Percentiles rank a stretch among this genome's conserved stretches.
phyloP scores from a whole-genome alignment of 2,797 vertebrate species.

The Dallia pectoralis region DNA sequence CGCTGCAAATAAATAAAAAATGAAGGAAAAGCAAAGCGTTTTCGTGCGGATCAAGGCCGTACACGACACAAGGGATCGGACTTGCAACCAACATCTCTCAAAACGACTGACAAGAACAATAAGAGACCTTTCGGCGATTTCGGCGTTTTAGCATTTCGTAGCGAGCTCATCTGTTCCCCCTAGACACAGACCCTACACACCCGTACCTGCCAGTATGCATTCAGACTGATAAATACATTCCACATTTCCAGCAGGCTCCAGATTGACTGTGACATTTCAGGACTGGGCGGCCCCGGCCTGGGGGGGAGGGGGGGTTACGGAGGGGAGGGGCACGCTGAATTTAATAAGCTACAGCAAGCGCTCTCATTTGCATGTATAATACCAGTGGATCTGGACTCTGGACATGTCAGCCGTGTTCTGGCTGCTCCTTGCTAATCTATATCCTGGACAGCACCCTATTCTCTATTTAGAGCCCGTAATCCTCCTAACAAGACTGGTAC shows the following conservation, averaged over 20 bases:
- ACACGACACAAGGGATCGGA: neutral
- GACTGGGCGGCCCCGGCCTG: conserved; percentile 3
- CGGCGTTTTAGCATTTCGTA: neutral
- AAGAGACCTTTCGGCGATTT: neutral
- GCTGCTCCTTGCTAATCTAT: conserved; percentile 30
- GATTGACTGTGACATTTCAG: conserved; percentile 59
- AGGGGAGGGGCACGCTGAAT: conserved; percentile 45
- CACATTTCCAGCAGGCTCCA: conserved; percentile 49
- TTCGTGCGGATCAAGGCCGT: neutral
- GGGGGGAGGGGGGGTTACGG: too few species aligned
- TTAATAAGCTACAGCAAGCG: conserved; percentile 47
- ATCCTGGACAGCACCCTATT: conserved; percentile 11
- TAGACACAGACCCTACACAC: conserved; percentile 18
- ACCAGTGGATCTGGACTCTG: conserved; percentile 24
- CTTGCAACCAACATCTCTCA: neutral
- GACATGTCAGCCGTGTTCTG: conserved; percentile 27
- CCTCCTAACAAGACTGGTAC: too few species aligned
- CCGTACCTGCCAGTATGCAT: conserved; percentile 30
- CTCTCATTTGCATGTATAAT: conserved; percentile 56
- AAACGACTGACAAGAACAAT: neutral
- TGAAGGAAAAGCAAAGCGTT: neutral
- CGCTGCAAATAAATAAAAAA: neutral
- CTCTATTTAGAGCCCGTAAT: too few species aligned
- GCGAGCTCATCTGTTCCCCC: conserved; percentile 7
- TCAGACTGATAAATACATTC: conserved; percentile 34